Base-by-base conservation (phyloP, 2,888 invertebrate genomes). In the Morpho deidamia region DNA sequence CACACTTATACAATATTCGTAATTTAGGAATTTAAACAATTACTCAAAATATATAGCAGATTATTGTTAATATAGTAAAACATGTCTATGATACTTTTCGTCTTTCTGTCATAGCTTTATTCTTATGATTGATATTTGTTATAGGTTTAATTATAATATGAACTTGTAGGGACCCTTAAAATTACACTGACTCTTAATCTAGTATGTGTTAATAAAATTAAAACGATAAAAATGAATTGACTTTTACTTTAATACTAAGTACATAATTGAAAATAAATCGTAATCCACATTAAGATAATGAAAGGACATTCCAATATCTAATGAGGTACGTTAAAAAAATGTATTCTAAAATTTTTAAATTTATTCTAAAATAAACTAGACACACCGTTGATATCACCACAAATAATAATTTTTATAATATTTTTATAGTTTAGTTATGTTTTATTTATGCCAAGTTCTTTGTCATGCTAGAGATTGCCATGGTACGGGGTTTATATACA, bases 401-500 rank as follows among this genome's bases (percentile, higher is more conserved):
- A 23, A 5, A 23, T 23, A 23, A 23, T 23, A 23, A 23, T 23
- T 23, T 23, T 23, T 3, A 23, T 23, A 23, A n/a, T n/a, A n/a
- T n/a, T n/a, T n/a, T n/a, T n/a, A n/a, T n/a, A n/a, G n/a, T n/a
- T n/a, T n/a, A n/a, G n/a, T n/a, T n/a, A n/a, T n/a, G 23, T 23
- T 23, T 23, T 23, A 23, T 5, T 5, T 23, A 23, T 5, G 23
- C 5, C 5, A 23, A 14, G 14, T 23, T 23, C 1, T 5, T 50
- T 33, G 67, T 70, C 79, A 84, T n/a, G 81, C 73, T 2, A 82
- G 70, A 37, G 81, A 79, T 64, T 91, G 90, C 93, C 93, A 93
- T 0, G 93, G 93, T 34, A 90, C 85, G 1, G 93, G 93, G 72
- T 93, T 93, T 55, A 93, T 83, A 65, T 91, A 93, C 71, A 92